Evolutionary conservation across 2,113 vertebrate species (phyloP).

Genomic region (Hyperoodon ampullatus): DNA sequence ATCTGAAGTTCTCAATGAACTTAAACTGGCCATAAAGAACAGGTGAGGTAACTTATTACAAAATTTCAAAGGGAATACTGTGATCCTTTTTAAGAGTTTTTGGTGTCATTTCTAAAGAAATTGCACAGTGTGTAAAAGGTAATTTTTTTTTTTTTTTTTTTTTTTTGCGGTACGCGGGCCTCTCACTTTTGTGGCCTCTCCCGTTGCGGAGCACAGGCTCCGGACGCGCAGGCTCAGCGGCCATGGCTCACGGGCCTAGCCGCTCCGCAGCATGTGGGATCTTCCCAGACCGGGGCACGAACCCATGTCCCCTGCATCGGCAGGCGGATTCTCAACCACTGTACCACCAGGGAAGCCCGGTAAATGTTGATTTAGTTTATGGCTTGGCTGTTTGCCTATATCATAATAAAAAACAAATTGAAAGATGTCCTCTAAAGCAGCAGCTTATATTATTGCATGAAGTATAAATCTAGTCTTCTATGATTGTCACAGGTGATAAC

Average conservation of each 20-base stretch:
- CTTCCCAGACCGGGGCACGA: too few species aligned
- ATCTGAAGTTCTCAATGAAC: not conserved
- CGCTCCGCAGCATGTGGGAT: too few species aligned
- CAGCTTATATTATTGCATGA: not conserved
- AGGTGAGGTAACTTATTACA: not conserved
- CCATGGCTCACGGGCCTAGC: too few species aligned
- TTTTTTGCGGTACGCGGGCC: too few species aligned
- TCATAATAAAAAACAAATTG: not conserved
- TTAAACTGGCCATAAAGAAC: not conserved
- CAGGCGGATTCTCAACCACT: too few species aligned
- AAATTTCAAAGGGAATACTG: not conserved
- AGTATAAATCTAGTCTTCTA: not conserved
- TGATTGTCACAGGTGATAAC: not conserved
- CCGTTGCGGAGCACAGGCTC: too few species aligned
- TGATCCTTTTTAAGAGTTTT: conserved; percentile 8
- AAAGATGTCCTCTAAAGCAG: not conserved
- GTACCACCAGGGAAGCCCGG: too few species aligned
- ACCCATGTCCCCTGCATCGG: too few species aligned
- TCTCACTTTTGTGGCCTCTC: too few species aligned
- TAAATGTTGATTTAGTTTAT: not conserved
- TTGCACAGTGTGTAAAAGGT: not conserved
- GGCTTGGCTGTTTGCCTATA: not conserved
- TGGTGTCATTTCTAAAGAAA: conserved; percentile 31
- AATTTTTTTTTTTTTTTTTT: too few species aligned
- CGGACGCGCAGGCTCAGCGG: too few species aligned